Base-by-base conservation (phyloP, 2,113 vertebrate genomes). In the Pelodiscus sinensis region DNA sequence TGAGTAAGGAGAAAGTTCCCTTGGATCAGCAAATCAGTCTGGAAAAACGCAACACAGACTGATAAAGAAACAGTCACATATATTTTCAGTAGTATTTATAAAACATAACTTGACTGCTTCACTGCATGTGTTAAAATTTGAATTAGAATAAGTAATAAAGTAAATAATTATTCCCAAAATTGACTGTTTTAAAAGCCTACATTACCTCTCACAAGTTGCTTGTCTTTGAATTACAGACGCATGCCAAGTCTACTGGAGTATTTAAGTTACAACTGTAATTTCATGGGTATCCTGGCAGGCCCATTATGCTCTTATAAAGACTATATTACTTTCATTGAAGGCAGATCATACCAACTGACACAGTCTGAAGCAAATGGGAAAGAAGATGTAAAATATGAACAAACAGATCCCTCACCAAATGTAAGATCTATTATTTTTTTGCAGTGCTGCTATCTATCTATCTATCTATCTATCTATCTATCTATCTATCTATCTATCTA, bases 251-350 rank as follows among this genome's bases (percentile, higher is more conserved):
- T 99, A 79, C 97, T 99, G 97, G 99, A 99, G 97, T 99, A 99
- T 97, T 97, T 99, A 94, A 99, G 99, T 97, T 99, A 99, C 98
- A 99, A 98, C 97, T 99, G 99, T 97, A 99, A 99, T 98, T 99
- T 99, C 98, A 99, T 99, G 99, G 99, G 99, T 87, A 99, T 99
- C 98, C 98, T 99, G 97, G 99, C 99, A 2, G 99, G 99, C 77
- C 99, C 99, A 4, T 98, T 99, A 56, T 99, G 99, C 98, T 99
- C 99, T 89, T 99, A 99, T 98, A 99, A 99, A 89, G 99, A 99
- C 98, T 99, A 99, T 98, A 98, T 98, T 96, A 98, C 98, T 92
- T 99, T 99, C 97, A 99, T 99, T 88, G 99, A 99, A 97, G 99
- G 99, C 96, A 98, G 98, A 44, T 96, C 98, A 80, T 98, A 98